These are phyloP conservation scores for Drosophila busckii DNA, from an alignment of 1,140 invertebrate species.

Conservation along the genomic window DNA sequence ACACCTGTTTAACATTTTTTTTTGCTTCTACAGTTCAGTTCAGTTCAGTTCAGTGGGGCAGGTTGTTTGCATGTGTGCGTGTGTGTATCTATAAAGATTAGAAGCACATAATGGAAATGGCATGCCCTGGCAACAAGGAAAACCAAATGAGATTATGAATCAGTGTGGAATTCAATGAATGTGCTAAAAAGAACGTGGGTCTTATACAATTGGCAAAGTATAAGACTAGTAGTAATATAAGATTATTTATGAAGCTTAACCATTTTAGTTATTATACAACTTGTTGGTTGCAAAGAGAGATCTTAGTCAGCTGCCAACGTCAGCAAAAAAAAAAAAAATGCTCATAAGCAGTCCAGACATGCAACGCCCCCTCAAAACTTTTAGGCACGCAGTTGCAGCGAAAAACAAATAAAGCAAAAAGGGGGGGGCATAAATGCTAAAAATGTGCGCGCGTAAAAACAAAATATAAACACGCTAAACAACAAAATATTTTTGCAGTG, in stretches of 20 bases:
- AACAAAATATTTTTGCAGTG: constrained; percentile 20
- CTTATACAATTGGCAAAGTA: no score
- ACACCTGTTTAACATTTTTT: constrained; percentile 59
- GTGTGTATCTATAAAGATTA: constrained; percentile 45
- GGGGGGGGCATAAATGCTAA: constrained; percentile 53
- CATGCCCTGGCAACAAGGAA: constrained; percentile 54
- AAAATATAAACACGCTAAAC: constrained; percentile 13
- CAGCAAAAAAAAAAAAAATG: background rate
- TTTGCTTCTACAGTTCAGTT: constrained; percentile 10
- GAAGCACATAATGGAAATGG: constrained; percentile 27
- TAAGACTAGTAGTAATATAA: no score
- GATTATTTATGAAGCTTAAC: no score
- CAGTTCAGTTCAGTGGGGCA: constrained; percentile 51
- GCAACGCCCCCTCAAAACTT: constrained; percentile 27
- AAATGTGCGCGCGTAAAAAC: constrained; percentile 56
- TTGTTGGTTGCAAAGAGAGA: no score
- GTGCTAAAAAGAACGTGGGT: background rate
- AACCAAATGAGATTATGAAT: constrained; percentile 7
- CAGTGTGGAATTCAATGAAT: background rate
- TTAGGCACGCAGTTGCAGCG: constrained; percentile 3
- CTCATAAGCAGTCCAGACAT: constrained; percentile 20
- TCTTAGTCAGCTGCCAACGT: background rate
- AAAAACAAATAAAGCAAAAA: constrained; percentile 45
- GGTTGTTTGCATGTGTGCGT: constrained; percentile 49
- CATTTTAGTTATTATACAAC: no score